Percentiles rank a stretch among this genome's conserved stretches.
phyloP scores from a whole-genome alignment of 2,113 vertebrate genomes.

The Hydrochoerus hydrochaeris region DNA sequence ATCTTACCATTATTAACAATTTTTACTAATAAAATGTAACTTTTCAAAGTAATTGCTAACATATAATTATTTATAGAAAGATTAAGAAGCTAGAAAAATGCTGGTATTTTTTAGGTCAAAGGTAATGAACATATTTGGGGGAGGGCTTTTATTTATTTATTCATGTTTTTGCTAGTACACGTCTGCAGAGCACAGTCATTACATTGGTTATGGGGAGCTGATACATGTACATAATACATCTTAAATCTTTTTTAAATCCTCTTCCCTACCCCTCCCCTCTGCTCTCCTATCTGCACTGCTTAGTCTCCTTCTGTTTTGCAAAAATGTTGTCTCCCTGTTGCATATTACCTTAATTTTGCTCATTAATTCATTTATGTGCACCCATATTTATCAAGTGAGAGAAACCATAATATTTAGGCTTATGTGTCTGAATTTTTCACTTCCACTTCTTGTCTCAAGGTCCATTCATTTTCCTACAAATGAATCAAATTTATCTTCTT shows the following conservation, averaged over 20 bases:
- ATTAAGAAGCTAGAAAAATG: background rate
- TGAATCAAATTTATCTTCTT: background rate
- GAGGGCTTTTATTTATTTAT: background rate
- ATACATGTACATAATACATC: background rate
- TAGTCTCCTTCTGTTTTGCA: background rate
- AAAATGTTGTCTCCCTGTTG: background rate
- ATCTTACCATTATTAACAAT: background rate
- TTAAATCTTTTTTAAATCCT: background rate
- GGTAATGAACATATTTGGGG: background rate
- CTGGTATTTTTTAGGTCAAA: background rate
- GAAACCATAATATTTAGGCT: background rate
- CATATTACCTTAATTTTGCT: background rate
- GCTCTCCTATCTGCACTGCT: background rate
- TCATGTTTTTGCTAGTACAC: background rate
- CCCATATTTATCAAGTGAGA: background rate
- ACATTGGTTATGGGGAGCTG: background rate
- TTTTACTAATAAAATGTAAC: conserved; percentile 1
- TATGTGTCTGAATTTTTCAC: background rate
- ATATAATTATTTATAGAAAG: conserved; percentile 22
- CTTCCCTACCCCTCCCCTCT: background rate
- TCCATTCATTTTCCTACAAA: background rate
- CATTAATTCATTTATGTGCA: background rate
- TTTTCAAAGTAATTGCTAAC: background rate
- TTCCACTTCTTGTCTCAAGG: background rate
- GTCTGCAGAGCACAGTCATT: background rate